Evolutionary conservation across 2,113 vertebrate genomes (phyloP).

Genomic region (Salminus brasiliensis): DNA sequence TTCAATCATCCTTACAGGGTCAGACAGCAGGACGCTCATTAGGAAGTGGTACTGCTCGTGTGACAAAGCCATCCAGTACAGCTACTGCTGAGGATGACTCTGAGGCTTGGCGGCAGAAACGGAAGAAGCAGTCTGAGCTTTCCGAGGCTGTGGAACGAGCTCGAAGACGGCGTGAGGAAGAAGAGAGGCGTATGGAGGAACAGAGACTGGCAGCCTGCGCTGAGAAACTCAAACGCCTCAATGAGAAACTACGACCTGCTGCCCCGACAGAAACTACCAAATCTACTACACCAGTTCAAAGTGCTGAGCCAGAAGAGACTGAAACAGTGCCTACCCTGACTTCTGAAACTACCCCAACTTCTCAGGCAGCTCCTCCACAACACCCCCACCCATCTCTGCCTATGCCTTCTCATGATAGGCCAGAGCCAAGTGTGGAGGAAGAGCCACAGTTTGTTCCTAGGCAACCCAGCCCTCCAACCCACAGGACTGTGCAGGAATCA

Average conservation of each 20-base stretch:
- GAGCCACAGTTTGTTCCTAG: slow-evolving; percentile 61
- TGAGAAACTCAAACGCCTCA: slow-evolving; percentile 92
- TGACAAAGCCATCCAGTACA: slow-evolving; percentile 66
- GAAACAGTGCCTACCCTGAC: slow-evolving; percentile 36
- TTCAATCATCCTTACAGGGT: slow-evolving; percentile 34
- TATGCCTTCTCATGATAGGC: slow-evolving; percentile 30
- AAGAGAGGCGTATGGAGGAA: slow-evolving; percentile 96
- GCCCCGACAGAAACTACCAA: slow-evolving; percentile 55
- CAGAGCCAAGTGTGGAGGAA: slow-evolving; percentile 58
- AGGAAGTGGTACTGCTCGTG: slow-evolving; percentile 54
- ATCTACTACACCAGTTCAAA: slow-evolving; percentile 47
- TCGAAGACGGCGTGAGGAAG: slow-evolving; percentile 90
- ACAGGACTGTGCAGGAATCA: slow-evolving; percentile 64
- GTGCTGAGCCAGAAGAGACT: slow-evolving; percentile 27
- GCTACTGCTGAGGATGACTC: slow-evolving; percentile 81
- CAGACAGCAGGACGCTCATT: slow-evolving; percentile 57
- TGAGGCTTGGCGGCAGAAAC: slow-evolving; percentile 94
- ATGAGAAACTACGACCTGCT: slow-evolving; percentile 88
- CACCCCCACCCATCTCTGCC: slow-evolving; percentile 27
- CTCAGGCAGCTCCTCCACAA: slow-evolving; percentile 17
- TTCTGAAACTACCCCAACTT: slow-evolving; percentile 34
- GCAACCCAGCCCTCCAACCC: slow-evolving; percentile 67
- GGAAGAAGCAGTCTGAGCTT: slow-evolving; percentile 89
- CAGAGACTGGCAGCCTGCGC: slow-evolving; percentile 96
- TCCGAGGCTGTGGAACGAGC: slow-evolving; percentile 95